A percentile compares a stretch with the other conserved stretches of the same genome.
phyloP scores from a whole-genome alignment of 2,888 invertebrate species.

The Diarsia brunnea region DNA sequence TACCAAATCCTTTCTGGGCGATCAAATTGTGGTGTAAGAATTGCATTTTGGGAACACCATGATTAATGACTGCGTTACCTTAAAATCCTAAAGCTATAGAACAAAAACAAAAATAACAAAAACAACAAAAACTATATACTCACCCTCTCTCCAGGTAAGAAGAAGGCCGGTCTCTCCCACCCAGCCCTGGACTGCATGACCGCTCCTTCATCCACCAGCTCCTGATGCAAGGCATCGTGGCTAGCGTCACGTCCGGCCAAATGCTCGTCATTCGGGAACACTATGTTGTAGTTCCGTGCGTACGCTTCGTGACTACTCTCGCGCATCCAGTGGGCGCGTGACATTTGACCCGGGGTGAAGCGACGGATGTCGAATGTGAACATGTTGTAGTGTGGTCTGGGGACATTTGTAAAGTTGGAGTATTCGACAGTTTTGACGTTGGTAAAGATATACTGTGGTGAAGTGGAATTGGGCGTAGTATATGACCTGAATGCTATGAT shows the following conservation, averaged over 20 bases:
- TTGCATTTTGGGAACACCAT: too few species aligned
- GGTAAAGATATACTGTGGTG: background rate
- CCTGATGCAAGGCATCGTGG: slow-evolving; percentile 89
- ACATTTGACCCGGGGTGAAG: slow-evolving; percentile 94
- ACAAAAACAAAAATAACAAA: too few species aligned
- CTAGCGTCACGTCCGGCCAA: slow-evolving; percentile 93
- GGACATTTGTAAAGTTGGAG: background rate
- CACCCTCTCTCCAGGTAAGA: slow-evolving; percentile 87
- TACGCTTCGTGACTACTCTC: slow-evolving; percentile 98
- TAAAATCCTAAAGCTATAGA: too few species aligned
- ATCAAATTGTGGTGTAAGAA: too few species aligned
- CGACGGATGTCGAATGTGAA: slow-evolving; percentile 96
- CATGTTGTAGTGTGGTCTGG: slow-evolving; percentile 95
- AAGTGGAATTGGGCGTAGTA: background rate
- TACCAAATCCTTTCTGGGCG: too few species aligned
- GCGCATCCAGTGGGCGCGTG: slow-evolving; percentile 93
- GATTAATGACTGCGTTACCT: too few species aligned
- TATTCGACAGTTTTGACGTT: background rate
- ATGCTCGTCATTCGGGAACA: slow-evolving; percentile 96
- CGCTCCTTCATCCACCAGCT: slow-evolving; percentile 94
- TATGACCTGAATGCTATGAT: background rate
- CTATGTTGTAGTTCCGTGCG: slow-evolving; percentile 94
- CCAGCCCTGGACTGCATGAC: slow-evolving; percentile 97
- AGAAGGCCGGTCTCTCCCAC: slow-evolving; percentile 97
- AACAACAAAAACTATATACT: too few species aligned